A percentile compares a stretch with the other conserved stretches of the same genome.
Conservation (phyloP, 1,140 invertebrate species). For the Grapholita molesta region DNA sequence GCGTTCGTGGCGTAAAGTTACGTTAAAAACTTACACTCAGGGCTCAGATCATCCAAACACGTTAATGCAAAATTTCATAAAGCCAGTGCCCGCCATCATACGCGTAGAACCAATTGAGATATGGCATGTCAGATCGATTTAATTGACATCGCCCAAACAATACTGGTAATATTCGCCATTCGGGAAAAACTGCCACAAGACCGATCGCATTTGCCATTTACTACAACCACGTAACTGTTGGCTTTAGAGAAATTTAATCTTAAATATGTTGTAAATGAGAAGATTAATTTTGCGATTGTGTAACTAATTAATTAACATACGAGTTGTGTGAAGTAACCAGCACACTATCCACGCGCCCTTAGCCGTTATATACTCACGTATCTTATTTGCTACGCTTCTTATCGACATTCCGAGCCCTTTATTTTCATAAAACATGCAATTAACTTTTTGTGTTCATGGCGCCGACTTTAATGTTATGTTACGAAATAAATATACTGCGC, state of each 20-base stretch:
- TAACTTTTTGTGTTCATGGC: background rate
- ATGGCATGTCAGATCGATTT: constrained; percentile 54
- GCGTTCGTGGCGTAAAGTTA: no score
- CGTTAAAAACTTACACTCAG: no score
- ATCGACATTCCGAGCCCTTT: constrained; percentile 20
- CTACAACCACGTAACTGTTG: background rate
- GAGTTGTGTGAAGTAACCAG: background rate
- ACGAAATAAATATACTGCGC: background rate
- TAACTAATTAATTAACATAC: background rate
- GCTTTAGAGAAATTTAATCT: background rate
- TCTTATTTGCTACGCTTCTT: constrained; percentile 24
- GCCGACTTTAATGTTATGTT: background rate
- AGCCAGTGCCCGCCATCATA: no score
- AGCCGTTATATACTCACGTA: constrained; percentile 13
- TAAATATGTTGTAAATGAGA: background rate
- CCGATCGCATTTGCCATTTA: background rate
- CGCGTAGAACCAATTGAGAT: constrained; percentile 29
- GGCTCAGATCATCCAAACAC: background rate
- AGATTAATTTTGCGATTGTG: background rate
- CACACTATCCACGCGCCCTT: constrained; percentile 26
- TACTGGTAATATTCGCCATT: constrained; percentile 35
- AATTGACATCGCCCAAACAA: constrained; percentile 59
- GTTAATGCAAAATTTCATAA: background rate
- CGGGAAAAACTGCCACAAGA: constrained; percentile 25
- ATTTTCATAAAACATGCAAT: constrained; percentile 19